Base-by-base conservation (phyloP, 2,113 vertebrate species). In the Cettia cetti region DNA sequence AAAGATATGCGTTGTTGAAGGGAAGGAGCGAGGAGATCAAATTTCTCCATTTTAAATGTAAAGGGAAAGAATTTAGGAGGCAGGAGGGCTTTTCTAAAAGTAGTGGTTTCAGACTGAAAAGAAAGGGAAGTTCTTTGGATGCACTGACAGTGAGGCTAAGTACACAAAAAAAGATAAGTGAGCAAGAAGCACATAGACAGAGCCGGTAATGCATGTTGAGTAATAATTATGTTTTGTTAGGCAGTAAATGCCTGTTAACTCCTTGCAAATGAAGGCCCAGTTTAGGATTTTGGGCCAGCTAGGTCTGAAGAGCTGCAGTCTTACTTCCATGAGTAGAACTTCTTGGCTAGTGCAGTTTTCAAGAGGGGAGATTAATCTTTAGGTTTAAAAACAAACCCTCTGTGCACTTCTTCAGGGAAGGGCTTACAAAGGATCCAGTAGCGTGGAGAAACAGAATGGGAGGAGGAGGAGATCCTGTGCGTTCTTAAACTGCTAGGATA, bases 181-280 rank as follows among this genome's bases (percentile, higher is more conserved):
- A 91, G 84, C 95, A 79, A 92, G 91, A 85, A 79, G 57, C 3
- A 18, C 52, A 15, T 59, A 87, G 96, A 95, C 75, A 27, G 95
- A 89, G 83, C 30, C 63, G 87, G 94, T 93, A 95, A 96, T 61
- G 83, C 63, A 10, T 59, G 81, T 86, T 75, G 45, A 94, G 87
- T 82, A 97, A 95, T 83, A 88, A 86, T 3, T 53, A 56, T 91
- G 31, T 96, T 94, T 97, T 89, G 59, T 96, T 97, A 96, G 92
- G 90, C 88, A 82, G 97, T 59, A 96, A 92, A 87, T 92, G 96
- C 96, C 90, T 91, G 54, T 96, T 96, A 95, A 95, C 87, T 95
- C 66, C 78, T 86, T 82, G 76, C 69, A 95, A 92, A 94, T 95
- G 82, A 91, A 86, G 94, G 93, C 96, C 35, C 64, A 70, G 5